phyloP scores from a whole-genome alignment of 2,113 vertebrate species.

The Ploceus nigricollis region DNA sequence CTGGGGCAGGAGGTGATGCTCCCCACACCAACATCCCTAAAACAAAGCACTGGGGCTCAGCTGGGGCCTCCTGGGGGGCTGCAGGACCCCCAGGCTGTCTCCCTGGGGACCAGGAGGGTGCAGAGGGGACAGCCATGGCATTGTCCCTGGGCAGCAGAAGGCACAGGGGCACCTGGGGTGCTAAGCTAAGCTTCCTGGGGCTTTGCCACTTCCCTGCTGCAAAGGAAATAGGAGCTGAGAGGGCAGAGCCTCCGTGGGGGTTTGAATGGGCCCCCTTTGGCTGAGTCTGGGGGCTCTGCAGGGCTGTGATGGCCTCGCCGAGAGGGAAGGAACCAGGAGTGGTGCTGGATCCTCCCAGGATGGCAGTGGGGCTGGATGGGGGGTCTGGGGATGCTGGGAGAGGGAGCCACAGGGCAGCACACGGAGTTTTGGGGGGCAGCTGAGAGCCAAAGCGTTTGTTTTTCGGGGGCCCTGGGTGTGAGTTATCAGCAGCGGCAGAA shows the following conservation, averaged over 20 bases:
- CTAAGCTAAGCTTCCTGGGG: no score
- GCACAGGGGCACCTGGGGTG: rapidly evolving
- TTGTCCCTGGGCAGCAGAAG: not conserved
- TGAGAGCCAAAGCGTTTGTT: not conserved
- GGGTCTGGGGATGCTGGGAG: not conserved
- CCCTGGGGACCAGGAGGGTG: no score
- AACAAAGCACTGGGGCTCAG: not conserved
- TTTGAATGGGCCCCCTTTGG: not conserved
- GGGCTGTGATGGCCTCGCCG: rapidly evolving
- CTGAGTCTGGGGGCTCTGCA: not conserved
- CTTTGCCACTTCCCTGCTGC: not conserved
- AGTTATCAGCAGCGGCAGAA: constrained; percentile 60
- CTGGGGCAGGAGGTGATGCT: not conserved
- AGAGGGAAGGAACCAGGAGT: rapidly evolving
- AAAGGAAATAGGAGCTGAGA: not conserved
- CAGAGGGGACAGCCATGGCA: not conserved
- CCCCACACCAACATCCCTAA: not conserved
- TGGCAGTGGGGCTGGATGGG: not conserved
- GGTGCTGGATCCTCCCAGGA: rapidly evolving
- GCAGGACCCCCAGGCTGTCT: no score
- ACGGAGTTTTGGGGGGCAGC: not conserved
- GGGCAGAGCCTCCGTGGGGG: not conserved
- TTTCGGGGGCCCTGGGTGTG: not conserved
- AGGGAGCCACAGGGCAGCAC: not conserved
- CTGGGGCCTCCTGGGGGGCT: rapidly evolving